Percentiles rank a stretch among this genome's conserved stretches.
Evolutionary conservation across 2,113 vertebrate species (phyloP).

Genomic region (Silurus glanis): DNA sequence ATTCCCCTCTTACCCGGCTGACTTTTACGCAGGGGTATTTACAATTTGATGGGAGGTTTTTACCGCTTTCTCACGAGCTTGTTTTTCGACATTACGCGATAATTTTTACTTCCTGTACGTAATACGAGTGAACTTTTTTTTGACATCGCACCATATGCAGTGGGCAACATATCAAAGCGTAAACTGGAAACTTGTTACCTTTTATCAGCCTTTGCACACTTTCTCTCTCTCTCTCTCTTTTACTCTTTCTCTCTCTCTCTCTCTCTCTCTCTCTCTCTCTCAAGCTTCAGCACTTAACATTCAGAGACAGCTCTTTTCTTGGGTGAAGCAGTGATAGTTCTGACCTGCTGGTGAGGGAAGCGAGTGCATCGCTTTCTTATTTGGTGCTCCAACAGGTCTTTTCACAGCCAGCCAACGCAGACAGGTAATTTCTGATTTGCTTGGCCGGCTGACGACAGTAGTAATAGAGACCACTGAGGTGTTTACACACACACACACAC

Average conservation of each 20-base stretch:
- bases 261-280: slow-evolving; percentile 60
- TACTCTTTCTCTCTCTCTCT: not conserved
- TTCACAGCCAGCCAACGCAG: slow-evolving; percentile 70
- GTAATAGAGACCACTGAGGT: slow-evolving; percentile 53
- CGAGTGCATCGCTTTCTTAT: slow-evolving; percentile 63
- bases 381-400: slow-evolving; percentile 76
- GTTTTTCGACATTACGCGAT: not conserved
- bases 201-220: slow-evolving; percentile 29
- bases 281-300: slow-evolving; percentile 67
- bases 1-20: slow-evolving; percentile 58
- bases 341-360: slow-evolving; percentile 67
- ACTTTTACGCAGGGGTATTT: not conserved
- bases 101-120: not conserved
- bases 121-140: not conserved
- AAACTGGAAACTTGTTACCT: slow-evolving; percentile 51
- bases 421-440: slow-evolving; percentile 77
- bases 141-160: not conserved
- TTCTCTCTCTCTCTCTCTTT: not conserved
- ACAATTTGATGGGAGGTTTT: not conserved
- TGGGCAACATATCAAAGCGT: slow-evolving; percentile 38
- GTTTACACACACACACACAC: slow-evolving; percentile 42
- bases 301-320: slow-evolving; percentile 68
- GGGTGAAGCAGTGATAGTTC: slow-evolving; percentile 69
- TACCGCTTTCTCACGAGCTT: not conserved
- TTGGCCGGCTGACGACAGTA: slow-evolving; percentile 69